phyloP scores from a whole-genome alignment of 2,888 invertebrate species.

The Aethes cnicana region DNA sequence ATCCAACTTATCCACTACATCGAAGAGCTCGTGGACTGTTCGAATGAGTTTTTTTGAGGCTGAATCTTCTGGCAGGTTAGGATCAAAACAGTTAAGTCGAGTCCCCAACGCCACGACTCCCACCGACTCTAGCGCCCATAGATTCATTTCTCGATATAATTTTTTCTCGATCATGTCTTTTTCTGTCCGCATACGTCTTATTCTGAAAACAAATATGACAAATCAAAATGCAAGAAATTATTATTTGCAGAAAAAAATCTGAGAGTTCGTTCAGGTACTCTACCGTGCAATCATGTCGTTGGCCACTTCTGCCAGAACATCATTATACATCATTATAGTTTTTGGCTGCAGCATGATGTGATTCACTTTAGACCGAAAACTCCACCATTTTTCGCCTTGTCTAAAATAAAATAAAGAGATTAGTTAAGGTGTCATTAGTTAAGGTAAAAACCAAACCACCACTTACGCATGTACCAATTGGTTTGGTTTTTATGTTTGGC shows the following conservation, averaged over 20 bases:
- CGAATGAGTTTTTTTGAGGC: background rate
- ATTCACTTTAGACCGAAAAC: conserved; percentile 27
- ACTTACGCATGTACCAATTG: no score
- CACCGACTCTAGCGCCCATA: conserved; percentile 79
- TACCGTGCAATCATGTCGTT: conserved; percentile 82
- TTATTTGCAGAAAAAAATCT: background rate
- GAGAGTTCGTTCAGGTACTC: background rate
- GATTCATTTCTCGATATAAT: conserved; percentile 68
- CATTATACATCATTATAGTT: conserved; percentile 18
- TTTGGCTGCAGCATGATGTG: conserved; percentile 27
- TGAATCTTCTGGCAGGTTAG: conserved; percentile 27
- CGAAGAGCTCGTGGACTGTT: background rate
- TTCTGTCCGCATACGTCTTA: conserved; percentile 61
- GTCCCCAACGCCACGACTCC: conserved; percentile 39
- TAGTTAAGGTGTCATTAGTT: no score
- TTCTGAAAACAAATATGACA: conserved; percentile 55
- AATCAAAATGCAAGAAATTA: background rate
- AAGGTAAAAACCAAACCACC: no score
- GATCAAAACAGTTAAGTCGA: conserved; percentile 35
- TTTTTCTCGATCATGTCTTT: conserved; percentile 73
- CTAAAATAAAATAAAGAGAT: conserved; percentile 23
- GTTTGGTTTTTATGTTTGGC: no score
- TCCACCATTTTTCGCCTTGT: conserved; percentile 24
- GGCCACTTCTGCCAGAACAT: conserved; percentile 81
- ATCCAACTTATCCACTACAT: background rate